These are phyloP conservation scores for Eugnorisma glareosa DNA, from an alignment of 2,888 invertebrate genomes.

Conservation along the genomic window DNA sequence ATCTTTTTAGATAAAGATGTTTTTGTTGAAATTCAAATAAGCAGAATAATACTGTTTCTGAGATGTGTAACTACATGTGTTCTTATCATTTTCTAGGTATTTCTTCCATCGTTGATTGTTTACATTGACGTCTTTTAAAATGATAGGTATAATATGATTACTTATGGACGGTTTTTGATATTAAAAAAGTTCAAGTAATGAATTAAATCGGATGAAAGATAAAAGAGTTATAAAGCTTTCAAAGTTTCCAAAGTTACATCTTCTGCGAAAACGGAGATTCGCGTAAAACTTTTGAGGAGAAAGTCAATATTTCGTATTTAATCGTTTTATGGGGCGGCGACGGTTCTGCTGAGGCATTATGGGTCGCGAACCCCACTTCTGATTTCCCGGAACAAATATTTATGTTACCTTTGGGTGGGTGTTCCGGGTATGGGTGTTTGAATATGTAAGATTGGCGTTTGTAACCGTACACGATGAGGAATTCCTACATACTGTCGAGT, in stretches of 20 bases:
- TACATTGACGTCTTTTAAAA: slow-evolving; percentile 20
- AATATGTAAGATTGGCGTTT: slow-evolving; percentile 23
- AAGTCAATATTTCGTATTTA: slow-evolving; percentile 51
- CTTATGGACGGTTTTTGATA: slow-evolving; percentile 7
- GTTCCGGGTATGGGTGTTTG: slow-evolving; percentile 19
- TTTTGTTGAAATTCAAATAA: slow-evolving; percentile 39
- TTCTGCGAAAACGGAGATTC: slow-evolving; percentile 38
- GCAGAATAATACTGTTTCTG: slow-evolving; percentile 38
- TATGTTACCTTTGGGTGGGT: slow-evolving; percentile 20
- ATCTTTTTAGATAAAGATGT: slow-evolving; percentile 44
- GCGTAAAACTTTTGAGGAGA: slow-evolving; percentile 26
- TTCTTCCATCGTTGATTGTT: slow-evolving; percentile 6
- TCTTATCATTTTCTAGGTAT: slow-evolving; percentile 52
- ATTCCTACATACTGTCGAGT: not conserved
- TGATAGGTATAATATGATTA: slow-evolving; percentile 6
- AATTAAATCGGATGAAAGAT: slow-evolving; percentile 43
- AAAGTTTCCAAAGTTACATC: slow-evolving; percentile 38
- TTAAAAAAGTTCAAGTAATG: slow-evolving; percentile 24
- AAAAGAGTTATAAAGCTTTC: slow-evolving; percentile 46
- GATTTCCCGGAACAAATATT: slow-evolving; percentile 39
- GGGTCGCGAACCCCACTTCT: slow-evolving; percentile 10
- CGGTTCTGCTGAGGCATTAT: not conserved
- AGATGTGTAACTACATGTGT: slow-evolving; percentile 18
- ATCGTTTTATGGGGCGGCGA: slow-evolving; percentile 43
- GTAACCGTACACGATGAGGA: not conserved